Percentiles rank a stretch among this genome's conserved stretches.
phyloP scores from a whole-genome alignment of 2,888 invertebrate genomes.

The Eristalis intricaria region DNA sequence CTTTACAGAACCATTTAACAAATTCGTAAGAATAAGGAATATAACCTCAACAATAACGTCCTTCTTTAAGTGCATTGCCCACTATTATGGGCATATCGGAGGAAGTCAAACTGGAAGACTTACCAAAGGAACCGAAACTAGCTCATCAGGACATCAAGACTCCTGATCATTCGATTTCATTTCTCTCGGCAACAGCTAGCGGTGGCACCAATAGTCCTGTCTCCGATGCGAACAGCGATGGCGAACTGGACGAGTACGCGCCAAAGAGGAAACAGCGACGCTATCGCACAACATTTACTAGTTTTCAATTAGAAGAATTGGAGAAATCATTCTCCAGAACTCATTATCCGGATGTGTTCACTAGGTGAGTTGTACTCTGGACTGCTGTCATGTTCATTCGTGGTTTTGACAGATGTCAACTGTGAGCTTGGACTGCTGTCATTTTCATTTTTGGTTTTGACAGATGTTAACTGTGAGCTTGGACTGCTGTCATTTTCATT shows the following conservation, averaged over 20 bases:
- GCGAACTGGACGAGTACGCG: conserved; percentile 88
- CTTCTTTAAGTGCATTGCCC: conserved; percentile 52
- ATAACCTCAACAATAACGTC: conserved; percentile 21
- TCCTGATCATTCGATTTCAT: conserved; percentile 81
- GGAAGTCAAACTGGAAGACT: conserved; percentile 82
- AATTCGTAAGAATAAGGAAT: background rate
- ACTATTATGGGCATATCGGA: conserved; percentile 82
- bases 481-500: too few species aligned
- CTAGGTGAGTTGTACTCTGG: conserved; percentile 85
- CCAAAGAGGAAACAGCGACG: conserved; percentile 95
- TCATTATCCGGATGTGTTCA: conserved; percentile 99
- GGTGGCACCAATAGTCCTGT: conserved; percentile 82
- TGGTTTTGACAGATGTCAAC: too few species aligned
- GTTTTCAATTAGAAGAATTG: conserved; percentile 96
- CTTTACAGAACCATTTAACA: background rate
- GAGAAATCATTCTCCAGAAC: conserved; percentile 98
- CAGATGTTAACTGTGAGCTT: too few species aligned
- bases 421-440: too few species aligned
- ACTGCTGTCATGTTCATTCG: too few species aligned
- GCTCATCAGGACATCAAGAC: conserved; percentile 80
- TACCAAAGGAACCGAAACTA: conserved; percentile 81
- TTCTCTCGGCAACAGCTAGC: conserved; percentile 78
- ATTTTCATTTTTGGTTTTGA: too few species aligned
- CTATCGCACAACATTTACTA: conserved; percentile 96
- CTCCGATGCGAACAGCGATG: conserved; percentile 85